phyloP scores from a whole-genome alignment of 2,797 vertebrate genomes.

The Poeciliopsis infans region DNA sequence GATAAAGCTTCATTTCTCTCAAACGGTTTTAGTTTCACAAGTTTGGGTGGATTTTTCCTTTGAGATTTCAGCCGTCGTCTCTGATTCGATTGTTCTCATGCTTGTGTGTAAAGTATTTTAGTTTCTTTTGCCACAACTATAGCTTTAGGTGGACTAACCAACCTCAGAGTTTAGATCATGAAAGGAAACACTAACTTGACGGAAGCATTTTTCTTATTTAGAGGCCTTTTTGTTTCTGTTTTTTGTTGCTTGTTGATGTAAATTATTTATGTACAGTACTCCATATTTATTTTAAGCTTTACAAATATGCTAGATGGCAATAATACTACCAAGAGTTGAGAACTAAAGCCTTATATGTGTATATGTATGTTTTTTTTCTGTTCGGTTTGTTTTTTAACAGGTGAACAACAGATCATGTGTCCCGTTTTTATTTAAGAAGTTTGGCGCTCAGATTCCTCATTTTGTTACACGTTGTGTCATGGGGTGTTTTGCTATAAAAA shows the following conservation, averaged over 20 bases:
- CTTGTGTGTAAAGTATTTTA: constrained; percentile 51
- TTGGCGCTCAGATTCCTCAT: constrained; percentile 33
- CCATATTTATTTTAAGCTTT: constrained; percentile 86
- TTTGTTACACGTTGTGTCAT: constrained; percentile 60
- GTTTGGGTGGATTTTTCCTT: constrained; percentile 50
- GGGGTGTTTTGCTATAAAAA: constrained; percentile 24
- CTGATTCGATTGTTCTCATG: constrained; percentile 30
- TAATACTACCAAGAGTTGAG: constrained; percentile 85
- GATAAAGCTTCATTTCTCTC: too few relatives aligned
- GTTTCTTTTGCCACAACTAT: constrained; percentile 35
- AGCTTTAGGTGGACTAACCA: constrained; percentile 61
- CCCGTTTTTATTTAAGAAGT: constrained; percentile 66
- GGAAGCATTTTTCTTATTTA: constrained; percentile 65
- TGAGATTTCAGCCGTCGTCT: constrained; percentile 6
- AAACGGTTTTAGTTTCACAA: too few relatives aligned
- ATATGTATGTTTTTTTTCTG: constrained; percentile 64
- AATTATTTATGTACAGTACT: constrained; percentile 86
- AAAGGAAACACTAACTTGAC: constrained; percentile 64
- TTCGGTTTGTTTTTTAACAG: constrained; percentile 43
- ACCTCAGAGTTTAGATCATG: constrained; percentile 52
- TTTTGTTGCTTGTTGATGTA: constrained; percentile 68
- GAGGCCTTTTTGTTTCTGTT: constrained; percentile 77
- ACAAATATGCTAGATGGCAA: constrained; percentile 85
- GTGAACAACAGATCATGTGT: constrained; percentile 41
- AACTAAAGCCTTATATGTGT: constrained; percentile 86